A percentile compares a stretch with the other conserved stretches of the same genome.
These are phyloP conservation scores for Stichopus horrens DNA, from an alignment of 53 echinoderm and acorn worm genomes.

Conservation along the genomic window DNA sequence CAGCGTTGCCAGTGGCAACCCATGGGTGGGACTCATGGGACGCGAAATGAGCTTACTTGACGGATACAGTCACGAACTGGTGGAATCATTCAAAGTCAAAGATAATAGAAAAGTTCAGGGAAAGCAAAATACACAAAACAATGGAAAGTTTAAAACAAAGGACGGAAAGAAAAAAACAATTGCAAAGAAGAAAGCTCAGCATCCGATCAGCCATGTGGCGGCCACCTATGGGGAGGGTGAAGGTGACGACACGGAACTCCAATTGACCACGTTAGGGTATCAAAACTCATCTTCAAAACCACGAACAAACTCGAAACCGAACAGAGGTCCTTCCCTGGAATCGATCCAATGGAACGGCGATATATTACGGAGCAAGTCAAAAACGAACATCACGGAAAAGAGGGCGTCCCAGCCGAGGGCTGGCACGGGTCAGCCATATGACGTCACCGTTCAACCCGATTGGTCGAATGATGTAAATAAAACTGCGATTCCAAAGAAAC, in stretches of 20 bases:
- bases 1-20: slow-evolving; percentile 60
- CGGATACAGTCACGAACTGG: slow-evolving; percentile 2
- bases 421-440: not conserved
- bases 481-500: not conserved
- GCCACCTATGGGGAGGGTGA: not conserved
- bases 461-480: not conserved
- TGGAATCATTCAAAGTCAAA: slow-evolving; percentile 23
- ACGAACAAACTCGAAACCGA: not conserved
- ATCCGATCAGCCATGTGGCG: slow-evolving; percentile 4
- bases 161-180: not conserved
- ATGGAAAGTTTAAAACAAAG: not conserved
- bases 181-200: not conserved
- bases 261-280: slow-evolving; percentile 23
- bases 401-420: not conserved
- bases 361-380: slow-evolving; percentile 33
- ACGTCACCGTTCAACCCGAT: not conserved
- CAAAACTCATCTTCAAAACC: not conserved
- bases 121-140: not conserved
- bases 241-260: not conserved
- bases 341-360: slow-evolving; percentile 33
- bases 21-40: slow-evolving; percentile 60
- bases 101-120: slow-evolving; percentile 27
- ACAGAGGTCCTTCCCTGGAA: not conserved
- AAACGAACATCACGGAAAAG: slow-evolving; percentile 13
- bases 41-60: slow-evolving; percentile 23